phyloP scores from a whole-genome alignment of 1,140 invertebrate species.

The Melipona quadrifasciata region DNA sequence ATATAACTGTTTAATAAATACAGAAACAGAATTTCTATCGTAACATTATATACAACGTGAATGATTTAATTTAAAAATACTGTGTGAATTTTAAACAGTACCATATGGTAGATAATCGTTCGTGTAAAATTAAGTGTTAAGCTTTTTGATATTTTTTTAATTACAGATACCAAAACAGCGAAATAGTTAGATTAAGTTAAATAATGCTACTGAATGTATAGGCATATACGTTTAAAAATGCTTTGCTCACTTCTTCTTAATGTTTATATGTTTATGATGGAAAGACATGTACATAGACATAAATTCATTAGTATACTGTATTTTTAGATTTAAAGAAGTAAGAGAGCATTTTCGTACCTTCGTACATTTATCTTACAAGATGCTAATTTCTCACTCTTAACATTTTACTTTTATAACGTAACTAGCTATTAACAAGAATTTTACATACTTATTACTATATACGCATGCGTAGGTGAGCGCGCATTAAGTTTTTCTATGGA shows the following conservation, averaged over 20 bases:
- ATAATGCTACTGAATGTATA: background rate
- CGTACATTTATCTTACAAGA: constrained; percentile 50
- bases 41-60: constrained; percentile 15
- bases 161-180: background rate
- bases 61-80: constrained; percentile 14
- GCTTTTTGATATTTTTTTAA: background rate
- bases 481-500: constrained; percentile 52
- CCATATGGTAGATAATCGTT: background rate
- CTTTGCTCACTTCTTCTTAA: background rate
- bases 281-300: constrained; percentile 27
- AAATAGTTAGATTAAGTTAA: background rate
- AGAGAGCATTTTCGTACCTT: constrained; percentile 7
- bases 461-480: constrained; percentile 25
- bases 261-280: background rate
- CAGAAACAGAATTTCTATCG: background rate
- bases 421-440: constrained; percentile 59
- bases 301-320: background rate
- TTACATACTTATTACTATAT: constrained; percentile 50
- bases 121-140: background rate
- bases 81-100: background rate
- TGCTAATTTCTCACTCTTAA: constrained; percentile 47
- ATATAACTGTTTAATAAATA: constrained; percentile 15
- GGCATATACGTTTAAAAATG: background rate
- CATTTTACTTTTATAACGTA: constrained; percentile 54
- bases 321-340: constrained; percentile 8